Evolutionary conservation across 64 coral and sea anemone species (phyloP).

Genomic region (Stylophora pistillata): DNA sequence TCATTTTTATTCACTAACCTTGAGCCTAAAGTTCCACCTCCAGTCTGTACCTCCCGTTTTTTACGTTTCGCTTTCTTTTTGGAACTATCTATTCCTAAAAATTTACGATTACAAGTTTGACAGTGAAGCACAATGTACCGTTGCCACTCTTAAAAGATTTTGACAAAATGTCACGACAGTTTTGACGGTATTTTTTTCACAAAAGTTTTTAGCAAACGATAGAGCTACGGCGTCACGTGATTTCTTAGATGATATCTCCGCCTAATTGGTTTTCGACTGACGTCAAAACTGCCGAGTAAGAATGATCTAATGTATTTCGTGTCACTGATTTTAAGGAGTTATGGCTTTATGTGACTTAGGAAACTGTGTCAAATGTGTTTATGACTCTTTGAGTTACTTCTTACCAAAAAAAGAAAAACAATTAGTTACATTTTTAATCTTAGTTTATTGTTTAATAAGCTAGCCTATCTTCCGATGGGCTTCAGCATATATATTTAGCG

Average conservation of each 20-base stretch:
- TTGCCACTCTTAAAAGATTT: not conserved
- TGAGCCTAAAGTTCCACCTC: constrained; percentile 52
- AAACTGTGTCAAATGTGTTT: no score
- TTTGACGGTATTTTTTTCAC: not conserved
- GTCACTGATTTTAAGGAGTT: not conserved
- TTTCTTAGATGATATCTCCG: not conserved
- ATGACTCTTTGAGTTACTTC: no score
- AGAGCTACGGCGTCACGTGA: not conserved
- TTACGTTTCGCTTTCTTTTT: constrained; percentile 72
- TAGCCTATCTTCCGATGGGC: no score
- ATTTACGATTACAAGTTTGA: constrained; percentile 30
- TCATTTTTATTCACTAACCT: constrained; percentile 42
- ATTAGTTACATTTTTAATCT: no score
- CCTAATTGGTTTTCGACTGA: not conserved
- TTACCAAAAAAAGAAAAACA: no score
- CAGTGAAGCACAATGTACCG: not conserved
- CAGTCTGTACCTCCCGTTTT: constrained; percentile 39
- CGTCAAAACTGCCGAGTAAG: not conserved
- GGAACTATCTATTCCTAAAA: constrained; percentile 47
- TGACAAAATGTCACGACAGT: not conserved
- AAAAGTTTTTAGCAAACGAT: not conserved
- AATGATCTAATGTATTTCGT: not conserved
- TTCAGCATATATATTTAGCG: no score
- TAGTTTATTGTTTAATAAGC: no score
- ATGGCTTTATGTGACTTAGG: no score